Conservation (phyloP, 2,113 vertebrate genomes). For the Cebidichthys violaceus region DNA sequence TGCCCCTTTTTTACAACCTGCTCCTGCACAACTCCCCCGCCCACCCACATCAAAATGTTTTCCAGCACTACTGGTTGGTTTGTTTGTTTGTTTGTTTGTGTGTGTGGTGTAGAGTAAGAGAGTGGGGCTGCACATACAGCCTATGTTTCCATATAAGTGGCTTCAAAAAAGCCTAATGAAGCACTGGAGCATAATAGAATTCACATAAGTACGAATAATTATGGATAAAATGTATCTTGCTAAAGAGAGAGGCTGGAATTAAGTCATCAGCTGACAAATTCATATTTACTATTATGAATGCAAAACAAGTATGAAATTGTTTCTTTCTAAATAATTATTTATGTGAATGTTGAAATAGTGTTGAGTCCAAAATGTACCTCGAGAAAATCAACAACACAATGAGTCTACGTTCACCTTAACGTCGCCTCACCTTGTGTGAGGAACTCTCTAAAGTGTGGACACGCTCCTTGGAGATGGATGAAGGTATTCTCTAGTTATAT, state of each 20-base stretch:
- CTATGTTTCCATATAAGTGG: slow-evolving; percentile 53
- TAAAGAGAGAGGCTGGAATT: not conserved
- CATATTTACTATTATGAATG: too few species aligned
- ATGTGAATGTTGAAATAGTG: too few species aligned
- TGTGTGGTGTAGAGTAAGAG: too few species aligned
- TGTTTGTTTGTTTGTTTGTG: not conserved
- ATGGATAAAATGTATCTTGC: not conserved
- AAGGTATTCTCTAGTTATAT: slow-evolving; percentile 3
- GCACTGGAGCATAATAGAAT: slow-evolving; percentile 23
- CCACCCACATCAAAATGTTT: slow-evolving; percentile 10
- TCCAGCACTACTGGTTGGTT: not conserved
- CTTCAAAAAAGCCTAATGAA: slow-evolving; percentile 43
- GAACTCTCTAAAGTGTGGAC: too few species aligned
- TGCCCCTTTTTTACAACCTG: slow-evolving; percentile 2
- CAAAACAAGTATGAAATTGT: too few species aligned
- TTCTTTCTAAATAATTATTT: too few species aligned
- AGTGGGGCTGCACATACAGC: slow-evolving; percentile 8
- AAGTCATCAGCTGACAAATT: not conserved
- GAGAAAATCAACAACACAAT: too few species aligned
- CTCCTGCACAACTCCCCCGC: not conserved
- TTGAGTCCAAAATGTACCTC: too few species aligned
- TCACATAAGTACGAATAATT: slow-evolving; percentile 36
- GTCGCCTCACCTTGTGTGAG: too few species aligned
- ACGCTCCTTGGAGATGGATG: slow-evolving; percentile 22
- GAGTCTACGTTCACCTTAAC: too few species aligned